Evolutionary conservation across 2,113 vertebrate species (phyloP).

Genomic region (Mionectes macconnelli): DNA sequence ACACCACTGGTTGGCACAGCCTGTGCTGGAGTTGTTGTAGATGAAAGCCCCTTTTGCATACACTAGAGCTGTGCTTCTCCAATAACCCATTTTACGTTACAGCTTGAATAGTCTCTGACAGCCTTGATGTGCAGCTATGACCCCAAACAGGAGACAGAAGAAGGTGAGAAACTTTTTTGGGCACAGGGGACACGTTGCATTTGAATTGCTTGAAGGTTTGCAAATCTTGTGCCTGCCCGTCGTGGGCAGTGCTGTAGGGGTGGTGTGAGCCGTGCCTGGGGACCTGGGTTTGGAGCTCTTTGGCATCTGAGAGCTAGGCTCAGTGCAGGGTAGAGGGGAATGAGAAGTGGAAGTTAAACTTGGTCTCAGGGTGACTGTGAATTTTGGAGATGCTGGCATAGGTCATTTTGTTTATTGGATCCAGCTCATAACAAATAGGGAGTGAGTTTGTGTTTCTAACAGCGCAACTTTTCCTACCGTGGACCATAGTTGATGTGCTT

Average conservation of each 20-base stretch:
- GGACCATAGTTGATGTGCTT: neutral
- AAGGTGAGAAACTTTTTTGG: constrained; percentile 7
- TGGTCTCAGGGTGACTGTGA: constrained; percentile 31
- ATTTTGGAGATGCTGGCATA: constrained; percentile 40
- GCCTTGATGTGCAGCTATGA: constrained; percentile 13
- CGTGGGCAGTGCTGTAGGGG: neutral
- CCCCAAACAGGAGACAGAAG: constrained; percentile 21
- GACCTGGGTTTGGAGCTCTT: neutral
- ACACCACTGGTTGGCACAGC: neutral
- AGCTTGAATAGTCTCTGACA: neutral
- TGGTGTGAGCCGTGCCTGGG: neutral
- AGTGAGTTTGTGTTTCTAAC: constrained; percentile 53
- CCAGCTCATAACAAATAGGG: constrained; percentile 43
- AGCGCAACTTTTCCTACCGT: neutral
- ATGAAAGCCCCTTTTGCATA: neutral
- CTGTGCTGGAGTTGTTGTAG: neutral
- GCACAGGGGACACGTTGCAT: neutral
- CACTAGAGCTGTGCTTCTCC: neutral
- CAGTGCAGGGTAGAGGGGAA: neutral
- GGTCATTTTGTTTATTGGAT: constrained; percentile 23
- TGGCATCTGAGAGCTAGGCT: neutral
- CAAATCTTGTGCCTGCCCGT: neutral
- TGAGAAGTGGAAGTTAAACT: neutral
- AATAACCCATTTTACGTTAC: neutral
- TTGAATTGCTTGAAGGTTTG: constrained; percentile 35